These are phyloP conservation scores for Poecilus cupreus DNA, from an alignment of 2,888 invertebrate species.

Conservation along the genomic window DNA sequence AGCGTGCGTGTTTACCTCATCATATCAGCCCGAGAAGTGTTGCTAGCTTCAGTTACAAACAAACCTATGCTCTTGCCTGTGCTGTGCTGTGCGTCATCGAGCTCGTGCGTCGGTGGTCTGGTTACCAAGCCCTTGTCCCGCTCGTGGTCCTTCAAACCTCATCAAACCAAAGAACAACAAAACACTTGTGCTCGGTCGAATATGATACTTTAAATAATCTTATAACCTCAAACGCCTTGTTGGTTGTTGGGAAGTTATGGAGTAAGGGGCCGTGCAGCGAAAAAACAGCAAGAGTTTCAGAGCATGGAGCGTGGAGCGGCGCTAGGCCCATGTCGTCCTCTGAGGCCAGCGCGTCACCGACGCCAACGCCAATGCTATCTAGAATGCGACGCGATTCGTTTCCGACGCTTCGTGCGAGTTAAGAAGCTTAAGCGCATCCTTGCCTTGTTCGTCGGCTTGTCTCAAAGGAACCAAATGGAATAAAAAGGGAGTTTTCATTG, in stretches of 20 bases:
- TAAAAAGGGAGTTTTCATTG: conserved; percentile 68
- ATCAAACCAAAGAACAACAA: not conserved
- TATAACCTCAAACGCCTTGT: conserved; percentile 19
- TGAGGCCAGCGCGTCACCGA: conserved; percentile 25
- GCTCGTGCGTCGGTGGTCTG: not conserved
- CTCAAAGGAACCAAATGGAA: conserved; percentile 67
- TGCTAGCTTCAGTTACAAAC: conserved; percentile 34
- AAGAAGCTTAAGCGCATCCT: conserved; percentile 63
- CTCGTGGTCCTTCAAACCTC: not conserved
- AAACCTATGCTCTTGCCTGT: not conserved
- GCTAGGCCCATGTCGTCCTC: conserved; percentile 6
- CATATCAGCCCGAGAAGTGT: conserved; percentile 31
- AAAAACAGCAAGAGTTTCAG: conserved; percentile 6
- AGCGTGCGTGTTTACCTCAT: conserved; percentile 46
- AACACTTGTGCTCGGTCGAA: not conserved
- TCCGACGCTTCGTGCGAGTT: conserved; percentile 62
- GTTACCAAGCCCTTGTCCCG: conserved; percentile 11
- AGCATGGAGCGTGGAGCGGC: not conserved
- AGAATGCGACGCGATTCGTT: conserved; percentile 62
- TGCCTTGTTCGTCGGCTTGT: conserved; percentile 58
- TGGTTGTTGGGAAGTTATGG: conserved; percentile 11
- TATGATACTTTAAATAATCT: conserved; percentile 13
- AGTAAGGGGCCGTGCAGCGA: not conserved
- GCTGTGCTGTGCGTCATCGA: not conserved
- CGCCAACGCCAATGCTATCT: conserved; percentile 30